These are phyloP conservation scores for Onychomys arenicola DNA, from an alignment of 2,797 vertebrate genomes.

Conservation along the genomic window DNA sequence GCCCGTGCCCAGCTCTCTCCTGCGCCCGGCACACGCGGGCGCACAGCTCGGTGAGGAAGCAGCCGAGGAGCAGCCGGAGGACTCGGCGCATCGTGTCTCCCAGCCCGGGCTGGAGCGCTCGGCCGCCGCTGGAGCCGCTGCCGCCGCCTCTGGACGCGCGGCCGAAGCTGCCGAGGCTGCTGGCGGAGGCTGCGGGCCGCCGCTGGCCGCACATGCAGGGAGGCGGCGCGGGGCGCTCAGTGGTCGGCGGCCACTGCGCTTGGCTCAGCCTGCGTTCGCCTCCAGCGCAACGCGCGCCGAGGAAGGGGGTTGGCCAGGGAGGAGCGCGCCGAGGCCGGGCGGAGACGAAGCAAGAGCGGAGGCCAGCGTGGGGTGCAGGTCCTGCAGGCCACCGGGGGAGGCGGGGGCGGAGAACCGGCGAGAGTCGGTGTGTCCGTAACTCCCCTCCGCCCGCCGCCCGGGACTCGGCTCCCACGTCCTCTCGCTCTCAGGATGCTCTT, in stretches of 20 bases:
- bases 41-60: conserved; percentile 96
- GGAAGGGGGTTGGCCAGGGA: conserved; percentile 75
- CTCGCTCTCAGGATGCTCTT: conserved; percentile 64
- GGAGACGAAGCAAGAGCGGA: conserved; percentile 76
- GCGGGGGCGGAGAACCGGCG: conserved; percentile 50
- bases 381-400: conserved; percentile 46
- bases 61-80: conserved; percentile 90
- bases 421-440: conserved; percentile 23
- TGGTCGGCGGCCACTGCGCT: conserved; percentile 77
- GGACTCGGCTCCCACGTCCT: conserved; percentile 50
- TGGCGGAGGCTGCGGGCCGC: conserved; percentile 82
- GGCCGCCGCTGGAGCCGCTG: conserved; percentile 80
- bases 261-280: conserved; percentile 73
- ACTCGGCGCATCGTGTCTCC: conserved; percentile 88
- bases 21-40: conserved; percentile 95
- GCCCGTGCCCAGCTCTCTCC: conserved; percentile 93
- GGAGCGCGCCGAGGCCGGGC: conserved; percentile 77
- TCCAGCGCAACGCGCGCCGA: conserved; percentile 74
- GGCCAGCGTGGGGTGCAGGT: conserved; percentile 72
- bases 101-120: conserved; percentile 79
- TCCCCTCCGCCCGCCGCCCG: neutral
- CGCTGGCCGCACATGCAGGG: conserved; percentile 87
- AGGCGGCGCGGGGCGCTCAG: conserved; percentile 76
- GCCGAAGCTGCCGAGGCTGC: conserved; percentile 85
- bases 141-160: conserved; percentile 79